Percentiles rank a stretch among this genome's conserved stretches.
phyloP scores from a whole-genome alignment of 2,888 invertebrate genomes.

The Malthinus flaveolus region DNA sequence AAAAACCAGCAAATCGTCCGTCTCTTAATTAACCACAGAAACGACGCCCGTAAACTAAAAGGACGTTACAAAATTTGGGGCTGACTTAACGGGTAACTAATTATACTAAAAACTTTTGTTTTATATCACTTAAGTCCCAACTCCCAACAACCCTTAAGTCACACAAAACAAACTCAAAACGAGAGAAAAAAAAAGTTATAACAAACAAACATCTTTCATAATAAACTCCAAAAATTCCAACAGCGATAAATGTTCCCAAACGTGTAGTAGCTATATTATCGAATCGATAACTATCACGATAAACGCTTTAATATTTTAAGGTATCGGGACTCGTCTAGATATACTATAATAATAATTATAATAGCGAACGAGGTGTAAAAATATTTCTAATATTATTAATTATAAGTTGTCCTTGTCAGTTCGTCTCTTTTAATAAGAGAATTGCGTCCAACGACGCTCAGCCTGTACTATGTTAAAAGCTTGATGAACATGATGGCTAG shows the following conservation, averaged over 20 bases:
- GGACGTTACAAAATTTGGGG: constrained; percentile 3
- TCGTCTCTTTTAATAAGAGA: constrained; percentile 20
- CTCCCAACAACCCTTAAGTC: neutral
- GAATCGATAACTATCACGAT: constrained; percentile 32
- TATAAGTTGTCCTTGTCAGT: constrained; percentile 33
- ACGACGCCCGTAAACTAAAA: neutral
- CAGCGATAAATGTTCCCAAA: constrained; percentile 49
- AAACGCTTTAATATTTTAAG: constrained; percentile 27
- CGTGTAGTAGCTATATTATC: constrained; percentile 40
- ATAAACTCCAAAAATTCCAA: constrained; percentile 54
- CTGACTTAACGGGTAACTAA: constrained; percentile 2
- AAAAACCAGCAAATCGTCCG: no score
- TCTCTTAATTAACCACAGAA: neutral
- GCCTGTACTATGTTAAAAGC: constrained; percentile 88
- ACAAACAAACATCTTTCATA: constrained; percentile 40
- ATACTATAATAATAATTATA: constrained; percentile 15
- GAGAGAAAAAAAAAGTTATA: constrained; percentile 40
- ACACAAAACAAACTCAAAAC: neutral
- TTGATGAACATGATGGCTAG: constrained; percentile 95
- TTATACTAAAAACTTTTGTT: neutral
- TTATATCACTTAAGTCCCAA: neutral
- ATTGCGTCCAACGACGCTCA: constrained; percentile 47
- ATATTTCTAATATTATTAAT: constrained; percentile 38
- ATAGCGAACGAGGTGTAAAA: constrained; percentile 36
- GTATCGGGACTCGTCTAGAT: constrained; percentile 17